Conservation (phyloP, 2,888 invertebrate species). For the Beris morrisii region DNA sequence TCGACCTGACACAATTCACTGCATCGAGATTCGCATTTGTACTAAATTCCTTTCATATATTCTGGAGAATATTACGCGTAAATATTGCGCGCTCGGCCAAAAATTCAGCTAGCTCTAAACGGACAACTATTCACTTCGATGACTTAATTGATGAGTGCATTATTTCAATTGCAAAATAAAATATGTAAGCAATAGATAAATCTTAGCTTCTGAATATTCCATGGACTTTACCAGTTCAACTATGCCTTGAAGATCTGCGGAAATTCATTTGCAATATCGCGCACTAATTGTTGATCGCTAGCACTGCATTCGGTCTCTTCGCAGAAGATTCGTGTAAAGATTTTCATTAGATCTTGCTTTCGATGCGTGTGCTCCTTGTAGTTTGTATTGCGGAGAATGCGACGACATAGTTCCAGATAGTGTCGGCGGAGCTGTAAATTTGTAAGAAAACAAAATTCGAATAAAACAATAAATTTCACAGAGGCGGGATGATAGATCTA, state of each 20-base stretch:
- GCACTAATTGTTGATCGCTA: conserved; percentile 74
- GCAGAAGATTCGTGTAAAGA: conserved; percentile 84
- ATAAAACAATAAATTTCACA: conserved; percentile 11
- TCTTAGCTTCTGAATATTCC: too few species aligned
- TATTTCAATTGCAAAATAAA: too few species aligned
- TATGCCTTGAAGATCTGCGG: conserved; percentile 74
- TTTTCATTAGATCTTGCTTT: conserved; percentile 77
- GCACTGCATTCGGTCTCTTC: conserved; percentile 76
- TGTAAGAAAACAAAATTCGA: conserved; percentile 20
- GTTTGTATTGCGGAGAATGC: conserved; percentile 79
- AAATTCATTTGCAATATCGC: conserved; percentile 83
- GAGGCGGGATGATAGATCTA: not conserved
- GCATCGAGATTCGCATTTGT: too few species aligned
- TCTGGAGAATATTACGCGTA: too few species aligned
- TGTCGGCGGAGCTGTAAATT: conserved; percentile 68
- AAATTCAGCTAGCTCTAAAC: too few species aligned
- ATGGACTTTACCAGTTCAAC: not conserved
- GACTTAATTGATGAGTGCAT: too few species aligned
- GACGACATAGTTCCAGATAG: conserved; percentile 77
- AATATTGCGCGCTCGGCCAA: too few species aligned
- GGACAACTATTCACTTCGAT: not conserved
- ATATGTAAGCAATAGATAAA: too few species aligned
- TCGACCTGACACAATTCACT: too few species aligned
- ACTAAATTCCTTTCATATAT: too few species aligned
- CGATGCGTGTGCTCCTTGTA: conserved; percentile 80